Evolutionary conservation across 2,797 vertebrate species (phyloP).

Genomic region (Lemur catta): DNA sequence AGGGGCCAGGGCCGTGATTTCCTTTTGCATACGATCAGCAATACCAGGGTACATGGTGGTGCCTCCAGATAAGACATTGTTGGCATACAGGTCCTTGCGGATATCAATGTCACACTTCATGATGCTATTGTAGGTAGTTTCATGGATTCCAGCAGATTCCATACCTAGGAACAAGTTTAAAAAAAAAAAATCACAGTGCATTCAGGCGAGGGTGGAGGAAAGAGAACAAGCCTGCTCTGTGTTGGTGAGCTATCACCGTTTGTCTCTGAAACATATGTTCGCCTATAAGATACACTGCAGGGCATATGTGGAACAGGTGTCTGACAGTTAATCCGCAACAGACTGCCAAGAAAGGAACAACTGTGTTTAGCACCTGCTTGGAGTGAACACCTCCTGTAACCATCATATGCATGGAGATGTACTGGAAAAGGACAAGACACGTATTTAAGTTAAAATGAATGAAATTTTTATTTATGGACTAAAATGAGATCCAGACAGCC

Average conservation of each 20-base stretch:
- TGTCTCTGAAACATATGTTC: slow-evolving; percentile 77
- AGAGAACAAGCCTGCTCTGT: not conserved
- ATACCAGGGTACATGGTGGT: slow-evolving; percentile 98
- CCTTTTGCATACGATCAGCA: slow-evolving; percentile 96
- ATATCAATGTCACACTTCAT: slow-evolving; percentile 99
- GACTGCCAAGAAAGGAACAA: slow-evolving; percentile 81
- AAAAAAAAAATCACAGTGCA: slow-evolving; percentile 58
- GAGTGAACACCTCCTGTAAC: slow-evolving; percentile 46
- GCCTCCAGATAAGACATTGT: slow-evolving; percentile 94
- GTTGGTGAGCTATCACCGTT: slow-evolving; percentile 20
- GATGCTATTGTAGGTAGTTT: slow-evolving; percentile 99
- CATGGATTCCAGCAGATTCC: slow-evolving; percentile 99
- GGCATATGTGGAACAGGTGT: slow-evolving; percentile 79
- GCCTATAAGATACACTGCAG: slow-evolving; percentile 59
- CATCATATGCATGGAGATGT: slow-evolving; percentile 26
- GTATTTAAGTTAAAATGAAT: slow-evolving; percentile 6
- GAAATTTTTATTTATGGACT: slow-evolving; percentile 36
- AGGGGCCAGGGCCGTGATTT: slow-evolving; percentile 94
- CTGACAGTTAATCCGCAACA: slow-evolving; percentile 75
- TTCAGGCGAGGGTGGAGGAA: not conserved
- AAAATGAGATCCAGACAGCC: not conserved
- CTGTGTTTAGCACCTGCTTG: slow-evolving; percentile 66
- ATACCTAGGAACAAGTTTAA: slow-evolving; percentile 88
- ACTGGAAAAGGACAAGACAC: slow-evolving; percentile 4
- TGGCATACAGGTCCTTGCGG: slow-evolving; percentile 95